Base-by-base conservation (phyloP, 1,140 invertebrate species). In the Cephus cinctus region DNA sequence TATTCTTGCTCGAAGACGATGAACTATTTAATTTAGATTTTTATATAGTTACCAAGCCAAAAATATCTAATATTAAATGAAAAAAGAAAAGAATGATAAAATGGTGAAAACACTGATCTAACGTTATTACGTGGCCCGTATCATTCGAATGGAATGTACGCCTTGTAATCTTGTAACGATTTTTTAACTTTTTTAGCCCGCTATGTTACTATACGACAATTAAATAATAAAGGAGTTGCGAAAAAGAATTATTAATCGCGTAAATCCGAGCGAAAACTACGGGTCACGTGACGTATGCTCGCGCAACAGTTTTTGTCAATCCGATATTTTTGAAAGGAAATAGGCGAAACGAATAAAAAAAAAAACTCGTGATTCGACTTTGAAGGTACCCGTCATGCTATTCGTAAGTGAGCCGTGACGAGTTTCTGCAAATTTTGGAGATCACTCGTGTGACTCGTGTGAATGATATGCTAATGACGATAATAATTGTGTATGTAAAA, bases 11-110 rank as follows among this genome's bases (percentile, higher is more conserved):
- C 32, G 25, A 48, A 9, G 12, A 52, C 25, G 32, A 44, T 46
- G 47, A 54, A 45, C 39, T 64, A 64, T 64, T 65, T 69, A 67
- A 66, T 66, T 64, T 65, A 69, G 54, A 59, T 32, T 54, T n/a
- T 61, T 61, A 56, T 41, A 56, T 63, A 71, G 67, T 71, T 69
- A 71, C 61, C 68, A 71, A 68, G 65, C 61, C 65, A 71, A 71
- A 66, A 63, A 60, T 65, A 63, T 57, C 43, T 65, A 64, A 54
- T 64, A 56, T 49, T 62, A 53, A 47, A 36, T 12, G 12, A 30
- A 30, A 57, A 50, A 12, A 43, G 40, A 41, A 21, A 30, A 14
- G 12, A 42, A 41, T 8, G 14, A 36, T 12, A 14, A 36, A 36
- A 36, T 36, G 16, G 11, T 9, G 35, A 36, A 36, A 30, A 9